Evolutionary conservation across 2,888 invertebrate genomes (phyloP), one percentile per base, ranked within the genome.

Genomic region (Itoplectis maculator): DNA sequence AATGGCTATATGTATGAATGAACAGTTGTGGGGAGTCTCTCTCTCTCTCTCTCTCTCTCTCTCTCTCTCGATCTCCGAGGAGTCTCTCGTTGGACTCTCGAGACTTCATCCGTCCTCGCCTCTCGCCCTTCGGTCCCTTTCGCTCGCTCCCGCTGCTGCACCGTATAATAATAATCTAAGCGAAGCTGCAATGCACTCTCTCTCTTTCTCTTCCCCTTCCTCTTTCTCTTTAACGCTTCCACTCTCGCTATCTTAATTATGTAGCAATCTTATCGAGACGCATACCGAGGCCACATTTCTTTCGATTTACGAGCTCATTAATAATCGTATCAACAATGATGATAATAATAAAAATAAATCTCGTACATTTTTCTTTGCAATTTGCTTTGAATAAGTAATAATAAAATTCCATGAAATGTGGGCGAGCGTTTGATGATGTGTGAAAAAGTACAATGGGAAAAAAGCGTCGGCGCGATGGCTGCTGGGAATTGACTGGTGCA

Each of bases 51-150:
- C 56, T 81, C 70, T 82, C 79, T n/a, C 79, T 75, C 79, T 79
- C 29, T 29, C 5, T 76, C 78, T 68, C 78, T 81, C 70, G 59
- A 66, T 81, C 70, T 82, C 79, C 66, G 69, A 5, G 29, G n/a
- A n/a, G n/a, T n/a, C n/a, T 75, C 82, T 61, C 70, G 61, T 63
- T 72, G 82, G 72, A 79, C 79, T 82, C 82, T 79, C 75, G 82
- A 82, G 83, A 77, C 81, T 73, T 79, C 68, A 82, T 82, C 79
- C 79, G 78, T 79, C 65, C 83, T 83, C 79, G 79, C 72, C 80
- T 63, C 80, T 83, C 70, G n/a, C 42, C 65, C 75, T 70, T 51
- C 40, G 54, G 13, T 35, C 56, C 42, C 54, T 40, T 9, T 18
- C 13, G 23, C 65, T 13, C 49, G 45, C 35, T 51, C 3, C 40